These are phyloP conservation scores for Sipha maydis DNA, from an alignment of 2,888 invertebrate genomes.

Conservation along the genomic window DNA sequence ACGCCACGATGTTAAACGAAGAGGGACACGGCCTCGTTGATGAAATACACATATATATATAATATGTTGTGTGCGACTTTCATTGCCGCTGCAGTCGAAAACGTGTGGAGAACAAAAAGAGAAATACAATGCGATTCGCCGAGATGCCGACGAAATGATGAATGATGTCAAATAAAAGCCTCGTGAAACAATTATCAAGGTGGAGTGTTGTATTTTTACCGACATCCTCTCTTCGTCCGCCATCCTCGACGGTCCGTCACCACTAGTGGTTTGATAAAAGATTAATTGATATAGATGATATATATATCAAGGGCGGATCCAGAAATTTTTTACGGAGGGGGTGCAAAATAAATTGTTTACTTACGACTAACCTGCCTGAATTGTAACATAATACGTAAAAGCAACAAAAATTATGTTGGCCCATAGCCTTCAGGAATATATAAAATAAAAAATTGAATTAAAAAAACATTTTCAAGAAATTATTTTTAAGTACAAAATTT, in stretches of 20 bases:
- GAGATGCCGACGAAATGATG: constrained; percentile 3
- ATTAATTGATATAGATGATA: neutral
- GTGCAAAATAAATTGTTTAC: no score
- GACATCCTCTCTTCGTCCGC: neutral
- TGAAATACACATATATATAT: neutral
- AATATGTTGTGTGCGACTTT: neutral
- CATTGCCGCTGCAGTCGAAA: neutral
- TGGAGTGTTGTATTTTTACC: constrained; percentile 26
- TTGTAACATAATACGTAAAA: no score
- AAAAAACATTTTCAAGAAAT: no score
- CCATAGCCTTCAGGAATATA: no score
- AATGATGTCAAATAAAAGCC: constrained; percentile 11
- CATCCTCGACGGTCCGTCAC: neutral
- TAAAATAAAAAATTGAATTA: no score
- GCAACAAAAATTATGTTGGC: no score
- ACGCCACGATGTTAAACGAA: neutral
- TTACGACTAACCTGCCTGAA: no score
- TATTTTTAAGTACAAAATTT: no score
- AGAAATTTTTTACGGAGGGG: no score
- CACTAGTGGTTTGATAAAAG: neutral
- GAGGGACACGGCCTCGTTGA: neutral
- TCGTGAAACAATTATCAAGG: neutral
- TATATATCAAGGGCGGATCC: no score
- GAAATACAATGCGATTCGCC: neutral
- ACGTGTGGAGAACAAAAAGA: neutral